Conservation (phyloP, 2,113 vertebrate species). For the Marmota flaviventris region DNA sequence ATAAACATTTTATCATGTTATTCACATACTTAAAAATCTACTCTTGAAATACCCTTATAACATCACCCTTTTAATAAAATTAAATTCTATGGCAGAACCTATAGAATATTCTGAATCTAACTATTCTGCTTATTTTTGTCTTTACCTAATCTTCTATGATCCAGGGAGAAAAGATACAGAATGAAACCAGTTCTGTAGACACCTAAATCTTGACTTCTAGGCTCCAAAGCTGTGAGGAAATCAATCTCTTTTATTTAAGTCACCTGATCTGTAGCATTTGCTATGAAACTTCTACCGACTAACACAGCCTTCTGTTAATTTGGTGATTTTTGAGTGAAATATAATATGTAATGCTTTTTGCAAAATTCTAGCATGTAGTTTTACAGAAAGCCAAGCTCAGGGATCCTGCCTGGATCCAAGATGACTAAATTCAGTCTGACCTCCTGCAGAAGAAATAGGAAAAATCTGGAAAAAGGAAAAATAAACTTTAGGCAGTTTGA, state of each 20-base stretch:
- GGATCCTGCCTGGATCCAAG: background rate
- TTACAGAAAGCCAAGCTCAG: background rate
- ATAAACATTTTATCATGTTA: background rate
- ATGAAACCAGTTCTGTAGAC: background rate
- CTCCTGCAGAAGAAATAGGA: too few species aligned
- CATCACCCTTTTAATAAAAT: background rate
- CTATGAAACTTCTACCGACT: background rate
- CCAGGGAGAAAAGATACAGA: background rate
- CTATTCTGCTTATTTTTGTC: background rate
- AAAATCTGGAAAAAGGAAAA: too few species aligned
- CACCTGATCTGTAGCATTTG: background rate
- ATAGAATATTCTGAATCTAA: background rate
- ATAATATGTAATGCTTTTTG: background rate
- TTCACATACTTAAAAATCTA: background rate
- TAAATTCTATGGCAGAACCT: background rate
- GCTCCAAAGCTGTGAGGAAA: background rate
- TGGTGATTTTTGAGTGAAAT: background rate
- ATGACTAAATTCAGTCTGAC: background rate
- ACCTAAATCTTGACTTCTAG: background rate
- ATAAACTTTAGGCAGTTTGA: too few species aligned
- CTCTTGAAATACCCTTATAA: background rate
- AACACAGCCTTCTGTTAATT: background rate
- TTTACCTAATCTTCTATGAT: background rate
- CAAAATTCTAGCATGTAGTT: background rate
- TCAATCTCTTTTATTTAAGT: background rate